Conservation (phyloP, 2,113 vertebrate species). For the Equus przewalskii region DNA sequence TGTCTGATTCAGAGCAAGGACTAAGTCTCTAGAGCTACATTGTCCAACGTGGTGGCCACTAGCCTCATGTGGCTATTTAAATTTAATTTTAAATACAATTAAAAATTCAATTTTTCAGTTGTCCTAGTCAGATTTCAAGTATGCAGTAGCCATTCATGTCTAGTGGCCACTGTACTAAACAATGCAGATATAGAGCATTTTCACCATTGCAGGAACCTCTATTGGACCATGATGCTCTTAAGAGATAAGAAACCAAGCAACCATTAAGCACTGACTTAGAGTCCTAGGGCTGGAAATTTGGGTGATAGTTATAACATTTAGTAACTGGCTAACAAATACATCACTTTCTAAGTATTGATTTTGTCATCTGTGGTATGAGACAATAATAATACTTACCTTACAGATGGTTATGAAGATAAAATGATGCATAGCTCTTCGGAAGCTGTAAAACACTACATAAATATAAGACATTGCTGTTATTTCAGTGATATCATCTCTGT, state of each 20-base stretch:
- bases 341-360: conserved; percentile 34
- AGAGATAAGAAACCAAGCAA: background rate
- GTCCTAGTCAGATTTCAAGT: background rate
- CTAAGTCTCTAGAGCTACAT: background rate
- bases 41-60: background rate
- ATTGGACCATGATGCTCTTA: background rate
- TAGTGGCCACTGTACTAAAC: background rate
- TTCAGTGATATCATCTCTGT: conserved; percentile 5
- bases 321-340: conserved; percentile 11
- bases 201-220: background rate
- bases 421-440: background rate
- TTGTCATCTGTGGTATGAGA: background rate
- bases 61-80: background rate
- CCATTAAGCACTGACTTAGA: background rate
- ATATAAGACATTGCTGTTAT: background rate
- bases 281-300: background rate
- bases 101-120: background rate
- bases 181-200: background rate
- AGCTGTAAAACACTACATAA: conserved; percentile 26
- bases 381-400: background rate
- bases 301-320: background rate
- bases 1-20: conserved; percentile 46
- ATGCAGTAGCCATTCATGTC: background rate
- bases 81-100: background rate
- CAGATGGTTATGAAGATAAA: conserved; percentile 14